Evolutionary conservation across 2,797 vertebrate genomes (phyloP).

Genomic region (Carapus acus): DNA sequence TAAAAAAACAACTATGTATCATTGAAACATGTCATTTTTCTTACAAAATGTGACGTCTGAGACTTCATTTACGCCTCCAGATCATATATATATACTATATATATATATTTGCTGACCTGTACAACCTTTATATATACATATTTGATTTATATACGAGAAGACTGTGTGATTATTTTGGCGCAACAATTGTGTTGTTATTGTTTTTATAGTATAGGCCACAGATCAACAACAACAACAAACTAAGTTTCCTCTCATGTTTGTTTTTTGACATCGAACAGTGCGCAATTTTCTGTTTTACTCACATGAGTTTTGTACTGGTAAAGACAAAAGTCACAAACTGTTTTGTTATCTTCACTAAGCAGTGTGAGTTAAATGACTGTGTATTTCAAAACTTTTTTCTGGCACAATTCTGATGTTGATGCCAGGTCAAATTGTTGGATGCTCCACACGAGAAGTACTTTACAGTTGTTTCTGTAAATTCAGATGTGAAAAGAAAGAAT

Average conservation of each 20-base stretch:
- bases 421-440: constrained; percentile 7
- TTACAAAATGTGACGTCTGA: constrained; percentile 17
- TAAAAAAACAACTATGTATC: too few relatives aligned
- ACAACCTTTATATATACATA: constrained; percentile 10
- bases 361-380: constrained; percentile 3
- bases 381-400: constrained; percentile 3
- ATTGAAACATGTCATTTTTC: too few relatives aligned
- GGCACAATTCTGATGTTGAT: constrained; percentile 14
- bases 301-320: constrained; percentile 21
- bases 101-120: constrained; percentile 34
- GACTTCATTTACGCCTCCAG: constrained; percentile 30
- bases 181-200: constrained; percentile 4
- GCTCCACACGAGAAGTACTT: constrained; percentile 7
- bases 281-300: constrained; percentile 8
- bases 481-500: constrained; percentile 14
- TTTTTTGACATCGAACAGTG: not conserved
- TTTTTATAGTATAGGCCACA: constrained; percentile 11
- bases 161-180: constrained; percentile 27
- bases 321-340: constrained; percentile 7
- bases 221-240: not conserved
- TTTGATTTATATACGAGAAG: constrained; percentile 40
- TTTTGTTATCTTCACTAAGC: constrained; percentile 32
- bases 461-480: constrained; percentile 7
- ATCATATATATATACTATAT: too few relatives aligned
- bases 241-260: constrained; percentile 1